Percentiles rank a stretch among this genome's conserved stretches.
These are phyloP conservation scores for Clusia tigrina DNA, from an alignment of 2,888 invertebrate genomes.

Conservation along the genomic window DNA sequence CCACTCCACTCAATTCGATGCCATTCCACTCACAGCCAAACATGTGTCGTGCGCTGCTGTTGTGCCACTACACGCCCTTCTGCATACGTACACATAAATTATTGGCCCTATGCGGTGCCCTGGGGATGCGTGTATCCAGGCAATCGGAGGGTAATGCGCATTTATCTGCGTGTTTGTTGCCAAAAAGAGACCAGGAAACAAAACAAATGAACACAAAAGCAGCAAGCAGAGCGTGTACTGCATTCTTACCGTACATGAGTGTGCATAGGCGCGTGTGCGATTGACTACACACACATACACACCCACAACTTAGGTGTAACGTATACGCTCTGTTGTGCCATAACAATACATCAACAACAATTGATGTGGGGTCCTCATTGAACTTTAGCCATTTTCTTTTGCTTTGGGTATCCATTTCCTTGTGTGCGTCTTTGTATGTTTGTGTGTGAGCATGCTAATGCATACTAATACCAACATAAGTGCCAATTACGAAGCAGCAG, in stretches of 20 bases:
- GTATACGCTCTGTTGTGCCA: slow-evolving; percentile 38
- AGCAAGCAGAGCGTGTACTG: too few relatives aligned
- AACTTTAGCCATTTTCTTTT: not conserved
- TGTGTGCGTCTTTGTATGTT: not conserved
- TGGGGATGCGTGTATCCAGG: not conserved
- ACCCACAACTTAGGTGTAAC: not conserved
- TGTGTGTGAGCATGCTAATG: not conserved
- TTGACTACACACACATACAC: not conserved
- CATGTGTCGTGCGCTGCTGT: too few relatives aligned
- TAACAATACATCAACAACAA: slow-evolving; percentile 56
- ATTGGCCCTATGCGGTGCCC: not conserved
- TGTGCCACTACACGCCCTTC: too few relatives aligned
- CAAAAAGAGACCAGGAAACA: not conserved
- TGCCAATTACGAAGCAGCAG: too few relatives aligned
- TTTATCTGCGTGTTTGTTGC: not conserved
- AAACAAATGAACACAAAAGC: not conserved
- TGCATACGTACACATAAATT: not conserved
- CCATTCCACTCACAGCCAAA: not conserved
- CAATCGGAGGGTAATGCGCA: not conserved
- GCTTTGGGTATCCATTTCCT: not conserved
- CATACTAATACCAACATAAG: too few relatives aligned
- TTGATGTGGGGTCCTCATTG: slow-evolving; percentile 40
- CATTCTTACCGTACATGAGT: not conserved
- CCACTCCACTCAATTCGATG: too few relatives aligned
- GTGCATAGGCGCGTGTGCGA: not conserved